Base-by-base conservation (phyloP, 2,797 vertebrate genomes). In the Poeciliopsis turneri region DNA sequence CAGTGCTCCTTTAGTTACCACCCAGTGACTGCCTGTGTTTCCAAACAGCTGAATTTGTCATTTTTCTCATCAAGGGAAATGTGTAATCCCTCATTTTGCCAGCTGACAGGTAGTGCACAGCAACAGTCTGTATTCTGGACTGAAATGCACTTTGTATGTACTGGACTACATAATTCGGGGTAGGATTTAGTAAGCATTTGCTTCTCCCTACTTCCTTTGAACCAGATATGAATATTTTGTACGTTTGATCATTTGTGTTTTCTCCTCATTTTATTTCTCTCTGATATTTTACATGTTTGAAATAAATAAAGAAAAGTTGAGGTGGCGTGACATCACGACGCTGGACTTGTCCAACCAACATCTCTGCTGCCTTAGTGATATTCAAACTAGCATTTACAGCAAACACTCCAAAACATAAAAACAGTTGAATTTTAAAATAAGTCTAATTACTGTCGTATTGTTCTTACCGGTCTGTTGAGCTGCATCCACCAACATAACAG, bases 401-500 rank as follows among this genome's bases (percentile, higher is more conserved):
- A 33, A 36, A 18, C 30, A 16, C 15, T 36, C 2, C 30, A 16
- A 18, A 61, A 33, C 5, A 61, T 8, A 18, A 64, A 59, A 59
- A 7, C 28, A 57, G 53, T n/a, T 16, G 30, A 39, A 39, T 20
- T 39, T 15, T 39, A 66, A 23, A 66, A 20, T 66, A 23, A 39
- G 33, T 2, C 0, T 23, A 39, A 39, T 39, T 39, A 20, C 23
- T 39, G 61, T 23, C 10, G 1, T 3, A 8, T 39, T 39, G 64
- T 78, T 78, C 75, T 84, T 84, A 94, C 94, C 94, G 0, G 93
- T 94, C 84, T 94, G 94, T 82, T 94, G 94, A 25, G 97, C 97
- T 20, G 98, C 98, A 84, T 99, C 98, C 86, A 99, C 97, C 86
- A 99, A 93, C 86, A 99, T 95, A 82, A 99, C 96, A 2, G 97